Evolutionary conservation across 1,140 invertebrate genomes (phyloP).

Genomic region (Dryas iulia): DNA sequence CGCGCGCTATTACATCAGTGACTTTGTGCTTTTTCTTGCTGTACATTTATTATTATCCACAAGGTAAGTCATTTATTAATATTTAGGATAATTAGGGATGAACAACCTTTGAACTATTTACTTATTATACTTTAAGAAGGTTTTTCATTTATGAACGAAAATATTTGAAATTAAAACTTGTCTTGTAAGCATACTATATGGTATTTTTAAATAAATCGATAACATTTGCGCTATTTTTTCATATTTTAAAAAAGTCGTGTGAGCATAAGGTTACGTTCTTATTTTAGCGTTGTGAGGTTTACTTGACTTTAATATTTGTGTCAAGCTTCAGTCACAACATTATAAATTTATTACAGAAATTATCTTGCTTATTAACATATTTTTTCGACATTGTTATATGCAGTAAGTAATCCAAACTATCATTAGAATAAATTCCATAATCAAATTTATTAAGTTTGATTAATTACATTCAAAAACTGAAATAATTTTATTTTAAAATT

Average conservation of each 20-base stretch:
- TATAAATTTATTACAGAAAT: slow-evolving; percentile 46
- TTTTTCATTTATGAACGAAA: not conserved
- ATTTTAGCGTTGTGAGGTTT: not conserved
- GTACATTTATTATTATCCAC: slow-evolving; percentile 49
- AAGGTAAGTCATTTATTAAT: slow-evolving; percentile 66
- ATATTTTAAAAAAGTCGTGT: too few species aligned
- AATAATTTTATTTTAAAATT: not conserved
- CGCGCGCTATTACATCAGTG: slow-evolving; percentile 77
- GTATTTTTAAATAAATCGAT: too few species aligned
- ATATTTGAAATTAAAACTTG: not conserved
- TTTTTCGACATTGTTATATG: not conserved
- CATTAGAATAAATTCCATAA: not conserved
- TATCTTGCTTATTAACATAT: not conserved
- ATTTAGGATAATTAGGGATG: slow-evolving; percentile 48
- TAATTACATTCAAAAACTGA: not conserved
- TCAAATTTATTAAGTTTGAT: not conserved
- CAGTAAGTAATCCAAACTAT: too few species aligned
- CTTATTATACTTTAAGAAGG: not conserved
- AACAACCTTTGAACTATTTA: not conserved
- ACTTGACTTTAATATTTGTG: slow-evolving; percentile 51
- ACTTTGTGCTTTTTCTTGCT: slow-evolving; percentile 73
- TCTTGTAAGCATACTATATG: not conserved
- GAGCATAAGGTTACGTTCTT: too few species aligned
- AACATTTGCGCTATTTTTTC: too few species aligned
- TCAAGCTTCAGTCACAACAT: slow-evolving; percentile 68